Base-by-base conservation (phyloP, 2,888 invertebrate genomes). In the Boloria euphrosyne region DNA sequence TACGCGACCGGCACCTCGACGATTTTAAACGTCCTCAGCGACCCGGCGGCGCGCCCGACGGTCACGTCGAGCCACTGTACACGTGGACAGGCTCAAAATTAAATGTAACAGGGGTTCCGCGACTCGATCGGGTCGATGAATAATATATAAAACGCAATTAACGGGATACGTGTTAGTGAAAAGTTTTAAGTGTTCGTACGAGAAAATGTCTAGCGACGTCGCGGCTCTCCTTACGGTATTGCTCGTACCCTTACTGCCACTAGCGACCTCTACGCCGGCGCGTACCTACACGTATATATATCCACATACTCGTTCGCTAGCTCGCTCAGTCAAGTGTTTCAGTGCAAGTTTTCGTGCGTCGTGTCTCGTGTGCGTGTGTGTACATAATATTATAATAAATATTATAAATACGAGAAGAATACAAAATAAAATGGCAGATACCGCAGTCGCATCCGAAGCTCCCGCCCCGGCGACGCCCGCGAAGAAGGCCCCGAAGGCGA, bases 381-480 rank as follows among this genome's bases (percentile, higher is more conserved):
- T 46, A 13, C 13, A 14, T n/a, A n/a, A 14, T 14, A 14, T 13
- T 4, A n/a, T 13, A 5, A 46, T 14, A 44, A 50, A 61, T 55
- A 38, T 55, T 13, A 27, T n/a, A 13, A 18, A 27, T 7, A 50
- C 22, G 53, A 62, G 49, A 47, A 66, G 57, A 62, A 47, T 55
- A 22, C 22, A 22, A 22, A 3, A 3, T 14, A 71, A 22, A 44
- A 78, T 80, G 80, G 80, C 80, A 59, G 81, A 80, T 67, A 79
- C 80, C 14, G 80, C 80, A 59, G 79, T 79, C 16, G 78, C 81
- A 27, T 73, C 78, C 53, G 81, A 79, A 62, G 68, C 79, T 27
- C 79, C 81, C 53, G 80, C 80, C 4, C 80, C 80, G 18, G 76
- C 80, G 66, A 79, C 80, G 3, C 79, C 80, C 18, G 80, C 81